A percentile compares a stretch with the other conserved stretches of the same genome.
phyloP scores from a whole-genome alignment of 2,888 invertebrate species.

The Clivina fossor region DNA sequence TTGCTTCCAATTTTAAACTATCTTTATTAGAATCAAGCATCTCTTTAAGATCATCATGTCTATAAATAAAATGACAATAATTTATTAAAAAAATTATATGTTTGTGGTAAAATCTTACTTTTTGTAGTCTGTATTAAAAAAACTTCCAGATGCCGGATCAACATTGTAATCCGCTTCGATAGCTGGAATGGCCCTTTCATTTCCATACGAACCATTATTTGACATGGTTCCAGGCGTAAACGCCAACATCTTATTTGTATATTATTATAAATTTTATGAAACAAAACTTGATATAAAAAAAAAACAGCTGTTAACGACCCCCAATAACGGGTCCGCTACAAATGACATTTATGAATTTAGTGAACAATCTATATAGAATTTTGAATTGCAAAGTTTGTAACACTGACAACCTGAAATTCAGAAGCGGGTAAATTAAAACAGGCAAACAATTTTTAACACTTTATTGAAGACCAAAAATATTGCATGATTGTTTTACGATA shows the following conservation, averaged over 20 bases:
- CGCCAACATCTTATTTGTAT: constrained; percentile 49
- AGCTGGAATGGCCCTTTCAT: constrained; percentile 57
- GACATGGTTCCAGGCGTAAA: constrained; percentile 54
- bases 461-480: too few relatives aligned
- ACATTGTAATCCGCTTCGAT: constrained; percentile 78
- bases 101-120: constrained; percentile 61
- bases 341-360: too few relatives aligned
- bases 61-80: constrained; percentile 49
- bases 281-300: too few relatives aligned
- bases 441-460: too few relatives aligned
- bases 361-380: too few relatives aligned
- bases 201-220: constrained; percentile 61
- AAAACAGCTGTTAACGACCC: too few relatives aligned
- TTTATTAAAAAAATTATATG: constrained; percentile 16
- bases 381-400: too few relatives aligned
- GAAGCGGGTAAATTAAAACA: too few relatives aligned
- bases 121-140: constrained; percentile 88
- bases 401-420: too few relatives aligned
- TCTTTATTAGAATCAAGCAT: constrained; percentile 99
- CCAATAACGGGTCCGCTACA: too few relatives aligned
- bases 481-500: too few relatives aligned
- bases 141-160: constrained; percentile 87
- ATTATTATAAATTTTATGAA: not conserved
- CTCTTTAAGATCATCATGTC: constrained; percentile 93
- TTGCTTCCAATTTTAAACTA: constrained; percentile 94